Conservation (phyloP, 2,888 invertebrate genomes). For the Antitype chi region DNA sequence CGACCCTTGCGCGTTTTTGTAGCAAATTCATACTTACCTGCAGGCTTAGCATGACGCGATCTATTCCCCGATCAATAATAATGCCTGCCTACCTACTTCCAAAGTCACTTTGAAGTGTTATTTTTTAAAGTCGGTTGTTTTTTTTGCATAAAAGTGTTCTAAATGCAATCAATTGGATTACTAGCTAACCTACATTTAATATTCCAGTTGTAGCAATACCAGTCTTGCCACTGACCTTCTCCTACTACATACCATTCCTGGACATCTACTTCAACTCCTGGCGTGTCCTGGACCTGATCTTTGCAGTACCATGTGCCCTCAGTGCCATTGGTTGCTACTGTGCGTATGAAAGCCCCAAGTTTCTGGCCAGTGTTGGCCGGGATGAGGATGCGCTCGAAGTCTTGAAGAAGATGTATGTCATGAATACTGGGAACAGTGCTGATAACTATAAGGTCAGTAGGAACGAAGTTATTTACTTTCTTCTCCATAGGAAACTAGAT, state of each 20-base stretch:
- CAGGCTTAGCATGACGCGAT: no score
- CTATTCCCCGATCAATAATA: no score
- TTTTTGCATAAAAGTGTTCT: no score
- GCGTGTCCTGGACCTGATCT: constrained; percentile 92
- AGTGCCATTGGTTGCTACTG: constrained; percentile 89
- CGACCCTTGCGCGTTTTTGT: background rate
- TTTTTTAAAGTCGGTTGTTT: no score
- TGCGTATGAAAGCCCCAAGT: constrained; percentile 95
- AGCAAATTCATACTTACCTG: background rate
- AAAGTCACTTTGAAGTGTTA: no score
- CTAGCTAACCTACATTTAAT: constrained; percentile 8
- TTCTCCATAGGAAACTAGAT: background rate
- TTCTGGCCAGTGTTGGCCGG: constrained; percentile 90
- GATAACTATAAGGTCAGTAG: constrained; percentile 77
- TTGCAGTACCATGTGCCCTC: constrained; percentile 91
- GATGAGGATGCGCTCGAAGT: constrained; percentile 89
- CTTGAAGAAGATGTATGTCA: constrained; percentile 76
- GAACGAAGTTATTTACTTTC: background rate
- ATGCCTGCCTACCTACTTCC: no score
- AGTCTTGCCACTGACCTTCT: constrained; percentile 91
- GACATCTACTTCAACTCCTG: constrained; percentile 92
- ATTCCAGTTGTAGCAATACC: constrained; percentile 92
- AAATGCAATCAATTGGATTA: background rate
- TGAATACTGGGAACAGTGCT: constrained; percentile 77
- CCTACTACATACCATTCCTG: constrained; percentile 83